Evolutionary conservation across 1,140 invertebrate species (phyloP).

Genomic region (Wasmannia auropunctata): DNA sequence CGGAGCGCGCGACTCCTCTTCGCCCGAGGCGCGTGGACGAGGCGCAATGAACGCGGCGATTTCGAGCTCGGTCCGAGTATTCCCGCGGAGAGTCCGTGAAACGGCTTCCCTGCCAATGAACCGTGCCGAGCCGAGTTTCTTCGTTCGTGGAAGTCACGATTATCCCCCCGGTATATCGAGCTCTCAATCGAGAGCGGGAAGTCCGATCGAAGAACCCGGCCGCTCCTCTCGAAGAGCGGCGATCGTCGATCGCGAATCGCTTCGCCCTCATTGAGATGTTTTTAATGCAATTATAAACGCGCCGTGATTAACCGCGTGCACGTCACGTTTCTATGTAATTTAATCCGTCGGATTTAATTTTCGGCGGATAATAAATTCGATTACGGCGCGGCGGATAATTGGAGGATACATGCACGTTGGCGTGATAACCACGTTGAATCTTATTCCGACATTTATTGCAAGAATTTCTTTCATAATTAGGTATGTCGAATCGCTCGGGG

Average conservation of each 20-base stretch:
- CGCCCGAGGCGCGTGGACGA: neutral
- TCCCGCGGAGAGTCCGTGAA: neutral
- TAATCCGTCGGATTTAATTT: neutral
- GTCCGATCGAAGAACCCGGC: conserved; percentile 11
- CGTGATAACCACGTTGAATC: neutral
- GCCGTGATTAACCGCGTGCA: neutral
- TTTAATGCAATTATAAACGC: neutral
- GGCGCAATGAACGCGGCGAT: conserved; percentile 6
- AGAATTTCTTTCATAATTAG: neutral
- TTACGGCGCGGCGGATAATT: neutral
- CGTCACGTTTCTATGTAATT: conserved; percentile 13
- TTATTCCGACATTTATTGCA: neutral
- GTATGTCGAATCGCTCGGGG: neutral
- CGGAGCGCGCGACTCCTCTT: neutral
- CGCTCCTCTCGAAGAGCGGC: neutral
- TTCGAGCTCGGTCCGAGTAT: conserved; percentile 1
- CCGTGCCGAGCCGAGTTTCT: conserved; percentile 4
- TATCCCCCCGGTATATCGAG: neutral
- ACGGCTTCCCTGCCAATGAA: conserved; percentile 38
- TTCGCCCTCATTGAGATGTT: neutral
- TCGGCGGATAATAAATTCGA: neutral
- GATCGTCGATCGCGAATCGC: conserved; percentile 4
- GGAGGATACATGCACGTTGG: neutral
- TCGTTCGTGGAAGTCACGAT: neutral
- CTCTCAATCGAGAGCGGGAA: conserved; percentile 10